Percentiles rank a stretch among this genome's conserved stretches.
These are phyloP conservation scores for Pipistrellus pipistrellus DNA, from an alignment of 2,797 vertebrate genomes.

Conservation along the genomic window DNA sequence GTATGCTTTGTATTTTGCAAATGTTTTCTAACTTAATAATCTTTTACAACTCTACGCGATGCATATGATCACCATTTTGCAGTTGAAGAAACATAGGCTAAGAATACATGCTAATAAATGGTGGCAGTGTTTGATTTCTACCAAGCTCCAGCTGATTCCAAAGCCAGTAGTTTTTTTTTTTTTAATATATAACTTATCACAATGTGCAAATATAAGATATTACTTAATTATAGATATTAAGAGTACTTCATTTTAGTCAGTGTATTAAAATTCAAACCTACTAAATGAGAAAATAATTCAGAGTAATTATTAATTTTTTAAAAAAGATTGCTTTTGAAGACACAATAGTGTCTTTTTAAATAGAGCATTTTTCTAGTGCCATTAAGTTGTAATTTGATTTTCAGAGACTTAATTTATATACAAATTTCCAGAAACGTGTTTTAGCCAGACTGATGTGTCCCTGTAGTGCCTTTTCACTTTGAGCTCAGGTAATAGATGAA, in stretches of 20 bases:
- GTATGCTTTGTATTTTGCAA: background rate
- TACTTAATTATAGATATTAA: slow-evolving; percentile 11
- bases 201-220: background rate
- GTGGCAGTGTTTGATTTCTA: background rate
- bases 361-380: slow-evolving; percentile 16
- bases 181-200: background rate
- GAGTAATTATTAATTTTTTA: slow-evolving; percentile 34
- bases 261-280: slow-evolving; percentile 55
- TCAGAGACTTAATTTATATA: slow-evolving; percentile 51
- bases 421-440: slow-evolving; percentile 32
- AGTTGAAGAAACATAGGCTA: background rate
- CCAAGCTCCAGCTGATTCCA: background rate
- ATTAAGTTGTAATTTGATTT: slow-evolving; percentile 43
- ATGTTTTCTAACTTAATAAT: background rate
- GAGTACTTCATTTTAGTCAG: background rate
- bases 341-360: background rate
- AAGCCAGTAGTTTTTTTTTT: background rate
- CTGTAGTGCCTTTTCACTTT: background rate
- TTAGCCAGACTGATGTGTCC: background rate
- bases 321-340: slow-evolving; percentile 45
- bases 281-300: slow-evolving; percentile 37
- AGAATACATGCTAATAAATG: background rate
- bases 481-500: background rate
- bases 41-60: background rate
- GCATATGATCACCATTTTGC: background rate